Evolutionary conservation across 2,888 invertebrate genomes (phyloP).

Genomic region (Periphyllus acericola): DNA sequence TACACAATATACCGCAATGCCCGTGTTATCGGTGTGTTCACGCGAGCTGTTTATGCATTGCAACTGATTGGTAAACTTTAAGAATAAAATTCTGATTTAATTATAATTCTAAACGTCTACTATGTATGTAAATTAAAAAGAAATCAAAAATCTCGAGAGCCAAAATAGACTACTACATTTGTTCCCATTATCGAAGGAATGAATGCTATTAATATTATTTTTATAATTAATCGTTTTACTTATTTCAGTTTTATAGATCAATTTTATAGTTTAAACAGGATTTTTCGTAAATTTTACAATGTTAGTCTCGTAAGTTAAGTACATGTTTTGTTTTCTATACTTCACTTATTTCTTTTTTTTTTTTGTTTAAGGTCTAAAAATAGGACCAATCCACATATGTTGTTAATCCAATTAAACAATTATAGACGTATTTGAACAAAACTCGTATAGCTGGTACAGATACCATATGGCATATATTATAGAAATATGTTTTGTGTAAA

Average conservation of each 20-base stretch:
- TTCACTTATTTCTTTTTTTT: no score
- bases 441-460: no score
- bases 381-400: no score
- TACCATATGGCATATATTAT: no score
- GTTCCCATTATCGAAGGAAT: background rate
- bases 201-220: no score
- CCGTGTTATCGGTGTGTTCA: background rate
- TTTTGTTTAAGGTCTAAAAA: no score
- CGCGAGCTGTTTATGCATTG: background rate
- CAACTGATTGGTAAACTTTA: background rate
- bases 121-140: background rate
- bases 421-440: no score
- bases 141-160: background rate
- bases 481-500: background rate
- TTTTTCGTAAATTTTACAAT: background rate
- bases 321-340: no score
- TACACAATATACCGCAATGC: background rate
- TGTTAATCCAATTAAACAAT: no score
- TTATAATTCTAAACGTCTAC: background rate
- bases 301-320: no score
- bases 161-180: background rate
- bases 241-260: background rate
- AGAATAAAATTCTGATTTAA: background rate
- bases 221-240: no score
- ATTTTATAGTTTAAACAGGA: no score